These are phyloP conservation scores for Sigmodon hispidus DNA, from an alignment of 2,113 vertebrate species.

Conservation along the genomic window DNA sequence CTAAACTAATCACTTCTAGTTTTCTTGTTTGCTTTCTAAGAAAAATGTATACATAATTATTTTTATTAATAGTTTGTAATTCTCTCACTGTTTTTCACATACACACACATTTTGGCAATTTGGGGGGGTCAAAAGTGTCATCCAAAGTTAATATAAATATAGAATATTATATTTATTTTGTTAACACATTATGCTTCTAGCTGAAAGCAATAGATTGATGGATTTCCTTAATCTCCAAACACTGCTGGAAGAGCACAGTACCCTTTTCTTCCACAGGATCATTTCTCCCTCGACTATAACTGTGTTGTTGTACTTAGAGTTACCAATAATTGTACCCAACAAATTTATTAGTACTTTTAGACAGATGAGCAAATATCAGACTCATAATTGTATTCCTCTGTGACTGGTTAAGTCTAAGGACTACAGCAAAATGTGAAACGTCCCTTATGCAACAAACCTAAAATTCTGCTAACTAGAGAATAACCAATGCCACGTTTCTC, in stretches of 20 bases:
- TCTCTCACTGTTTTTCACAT: neutral
- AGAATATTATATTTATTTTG: neutral
- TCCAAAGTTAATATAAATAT: neutral
- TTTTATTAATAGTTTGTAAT: neutral
- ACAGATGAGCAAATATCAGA: slow-evolving; percentile 3
- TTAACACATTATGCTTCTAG: slow-evolving; percentile 8
- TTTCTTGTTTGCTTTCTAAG: neutral
- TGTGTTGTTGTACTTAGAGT: neutral
- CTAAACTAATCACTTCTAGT: neutral
- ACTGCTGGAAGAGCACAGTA: neutral
- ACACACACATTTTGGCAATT: neutral
- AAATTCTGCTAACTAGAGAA: neutral
- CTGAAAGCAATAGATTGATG: neutral
- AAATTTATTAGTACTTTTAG: neutral
- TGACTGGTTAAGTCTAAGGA: slow-evolving; percentile 9
- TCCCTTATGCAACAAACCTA: neutral
- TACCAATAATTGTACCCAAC: neutral
- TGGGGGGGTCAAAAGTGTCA: neutral
- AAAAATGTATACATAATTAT: neutral
- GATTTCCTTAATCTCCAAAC: slow-evolving; percentile 15
- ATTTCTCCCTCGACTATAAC: neutral
- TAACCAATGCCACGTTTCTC: neutral
- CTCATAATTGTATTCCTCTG: neutral
- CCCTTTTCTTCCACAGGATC: neutral
- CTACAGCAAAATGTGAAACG: neutral